These are phyloP conservation scores for Drosophila insularis DNA, from an alignment of 1,140 invertebrate species.

Conservation along the genomic window DNA sequence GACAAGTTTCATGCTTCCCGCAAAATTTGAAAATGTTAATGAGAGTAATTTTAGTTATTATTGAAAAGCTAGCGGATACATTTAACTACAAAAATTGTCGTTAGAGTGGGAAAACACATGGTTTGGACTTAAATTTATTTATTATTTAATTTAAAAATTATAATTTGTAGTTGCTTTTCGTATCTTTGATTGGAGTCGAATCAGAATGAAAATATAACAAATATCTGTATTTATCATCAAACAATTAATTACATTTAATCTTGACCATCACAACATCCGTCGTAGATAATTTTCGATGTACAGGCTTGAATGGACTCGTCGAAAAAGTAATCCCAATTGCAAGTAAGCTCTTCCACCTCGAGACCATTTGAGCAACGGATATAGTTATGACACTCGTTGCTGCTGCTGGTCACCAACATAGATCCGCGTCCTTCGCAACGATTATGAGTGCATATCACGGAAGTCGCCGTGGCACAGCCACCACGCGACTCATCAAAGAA, in stretches of 20 bases:
- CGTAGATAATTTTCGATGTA: conserved; percentile 54
- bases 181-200: no score
- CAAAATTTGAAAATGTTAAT: background rate
- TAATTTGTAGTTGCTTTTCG: no score
- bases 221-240: background rate
- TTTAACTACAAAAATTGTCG: no score
- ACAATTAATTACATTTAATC: conserved; percentile 28
- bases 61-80: no score
- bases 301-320: conserved; percentile 59
- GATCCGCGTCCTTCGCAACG: conserved; percentile 75
- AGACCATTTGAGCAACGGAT: conserved; percentile 53
- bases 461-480: conserved; percentile 37
- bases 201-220: no score
- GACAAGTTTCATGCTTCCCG: no score
- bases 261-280: conserved; percentile 60
- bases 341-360: conserved; percentile 36
- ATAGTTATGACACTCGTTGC: conserved; percentile 68
- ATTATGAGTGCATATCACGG: conserved; percentile 60
- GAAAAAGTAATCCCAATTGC: conserved; percentile 66
- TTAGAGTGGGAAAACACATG: no score
- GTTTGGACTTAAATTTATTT: no score
- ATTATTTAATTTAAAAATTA: no score
- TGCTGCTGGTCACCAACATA: conserved; percentile 57
- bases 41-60: no score
- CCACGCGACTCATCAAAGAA: conserved; percentile 51